phyloP scores from a whole-genome alignment of 2,797 vertebrate species.

The Nyctibius grandis region DNA sequence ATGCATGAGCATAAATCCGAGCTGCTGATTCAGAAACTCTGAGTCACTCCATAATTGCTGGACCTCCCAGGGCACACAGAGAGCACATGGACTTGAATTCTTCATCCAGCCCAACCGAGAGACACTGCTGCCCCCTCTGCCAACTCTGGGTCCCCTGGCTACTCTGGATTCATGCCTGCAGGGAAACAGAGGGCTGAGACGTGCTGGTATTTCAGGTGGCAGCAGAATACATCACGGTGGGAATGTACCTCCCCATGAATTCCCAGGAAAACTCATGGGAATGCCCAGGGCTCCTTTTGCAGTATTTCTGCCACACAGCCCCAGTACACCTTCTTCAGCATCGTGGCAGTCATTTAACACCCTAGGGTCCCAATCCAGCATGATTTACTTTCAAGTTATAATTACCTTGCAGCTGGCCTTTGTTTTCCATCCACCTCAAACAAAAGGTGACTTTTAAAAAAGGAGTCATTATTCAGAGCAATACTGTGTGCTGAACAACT shows the following conservation, averaged over 20 bases:
- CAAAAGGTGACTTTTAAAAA: not conserved
- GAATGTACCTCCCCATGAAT: not conserved
- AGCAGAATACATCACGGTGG: not conserved
- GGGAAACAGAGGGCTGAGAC: not conserved
- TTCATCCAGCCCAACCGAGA: not conserved
- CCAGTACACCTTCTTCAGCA: not conserved
- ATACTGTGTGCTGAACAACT: not conserved
- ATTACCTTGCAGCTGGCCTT: constrained; percentile 8
- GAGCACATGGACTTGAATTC: not conserved
- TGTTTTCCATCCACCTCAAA: not conserved
- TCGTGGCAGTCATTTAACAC: not conserved
- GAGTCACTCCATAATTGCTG: not conserved
- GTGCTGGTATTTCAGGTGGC: not conserved
- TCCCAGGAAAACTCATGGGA: not conserved
- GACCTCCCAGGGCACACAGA: not conserved
- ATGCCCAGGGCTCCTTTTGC: not conserved
- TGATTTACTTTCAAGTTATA: constrained; percentile 1
- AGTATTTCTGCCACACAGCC: not conserved
- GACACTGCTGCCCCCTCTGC: not conserved
- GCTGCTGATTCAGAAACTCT: not conserved
- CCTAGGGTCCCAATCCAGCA: not conserved
- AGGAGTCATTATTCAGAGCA: not conserved
- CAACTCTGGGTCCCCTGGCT: not conserved
- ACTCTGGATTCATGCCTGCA: not conserved
- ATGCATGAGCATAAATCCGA: not conserved